A percentile compares a stretch with the other conserved stretches of the same genome.
phyloP scores from a whole-genome alignment of 2,888 invertebrate species.

The Thymelicus acteon region DNA sequence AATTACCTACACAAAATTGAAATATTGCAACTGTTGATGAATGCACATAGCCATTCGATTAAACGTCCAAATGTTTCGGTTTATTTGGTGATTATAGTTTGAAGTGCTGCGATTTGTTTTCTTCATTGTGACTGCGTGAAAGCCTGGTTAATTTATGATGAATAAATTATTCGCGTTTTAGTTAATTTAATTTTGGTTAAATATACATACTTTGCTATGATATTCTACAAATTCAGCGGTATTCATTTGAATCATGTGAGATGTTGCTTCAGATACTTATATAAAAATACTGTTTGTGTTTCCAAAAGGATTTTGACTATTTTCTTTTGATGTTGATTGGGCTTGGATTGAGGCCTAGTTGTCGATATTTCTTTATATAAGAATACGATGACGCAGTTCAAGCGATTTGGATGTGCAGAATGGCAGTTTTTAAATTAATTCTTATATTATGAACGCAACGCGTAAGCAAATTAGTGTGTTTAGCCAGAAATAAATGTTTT shows the following conservation, averaged over 20 bases:
- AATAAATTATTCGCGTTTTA: conserved; percentile 15
- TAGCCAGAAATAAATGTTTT: no score
- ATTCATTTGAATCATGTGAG: background rate
- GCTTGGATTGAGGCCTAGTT: no score
- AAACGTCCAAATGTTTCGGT: conserved; percentile 31
- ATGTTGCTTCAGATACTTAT: background rate
- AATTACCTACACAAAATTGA: conserved; percentile 37
- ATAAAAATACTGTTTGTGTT: no score
- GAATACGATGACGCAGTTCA: no score
- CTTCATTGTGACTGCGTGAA: conserved; percentile 18
- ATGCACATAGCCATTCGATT: conserved; percentile 33
- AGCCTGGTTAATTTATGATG: conserved; percentile 21
- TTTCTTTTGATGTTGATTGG: no score
- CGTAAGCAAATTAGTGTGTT: no score
- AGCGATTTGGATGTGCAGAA: no score
- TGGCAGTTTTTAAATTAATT: no score
- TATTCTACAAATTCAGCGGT: background rate
- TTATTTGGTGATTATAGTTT: conserved; percentile 33
- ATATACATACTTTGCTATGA: background rate
- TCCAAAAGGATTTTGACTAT: no score
- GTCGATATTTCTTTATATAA: no score
- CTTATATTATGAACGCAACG: no score
- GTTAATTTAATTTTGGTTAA: conserved; percentile 4
- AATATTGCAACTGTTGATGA: conserved; percentile 35
- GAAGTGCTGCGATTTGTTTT: conserved; percentile 31